Evolutionary conservation across 2,113 vertebrate genomes (phyloP).

Genomic region (Columba janthina): DNA sequence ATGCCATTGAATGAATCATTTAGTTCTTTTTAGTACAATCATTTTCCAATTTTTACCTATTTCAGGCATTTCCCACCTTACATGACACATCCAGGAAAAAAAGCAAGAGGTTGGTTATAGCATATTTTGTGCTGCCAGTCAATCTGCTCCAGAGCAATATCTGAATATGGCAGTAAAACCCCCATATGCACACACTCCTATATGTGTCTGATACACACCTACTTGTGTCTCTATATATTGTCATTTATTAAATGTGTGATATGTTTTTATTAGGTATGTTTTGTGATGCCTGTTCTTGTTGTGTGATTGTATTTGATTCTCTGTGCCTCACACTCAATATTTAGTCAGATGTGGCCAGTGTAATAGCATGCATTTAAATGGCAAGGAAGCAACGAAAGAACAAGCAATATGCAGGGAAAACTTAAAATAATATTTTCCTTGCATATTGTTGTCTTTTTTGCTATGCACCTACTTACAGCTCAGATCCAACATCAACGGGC

Average conservation of each 20-base stretch:
- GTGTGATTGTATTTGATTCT: accelerated
- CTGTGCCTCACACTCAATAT: not conserved
- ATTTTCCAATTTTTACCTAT: not conserved
- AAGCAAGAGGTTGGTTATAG: not conserved
- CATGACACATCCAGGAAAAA: not conserved
- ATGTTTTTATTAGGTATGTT: not conserved
- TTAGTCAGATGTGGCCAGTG: not conserved
- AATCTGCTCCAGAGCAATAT: not conserved
- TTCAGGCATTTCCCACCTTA: not conserved
- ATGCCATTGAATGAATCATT: conserved; percentile 33
- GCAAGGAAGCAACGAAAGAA: not conserved
- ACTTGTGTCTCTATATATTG: too few species aligned
- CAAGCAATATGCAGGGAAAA: not conserved
- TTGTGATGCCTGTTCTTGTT: not conserved
- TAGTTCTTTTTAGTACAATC: conserved; percentile 40
- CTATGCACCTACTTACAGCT: not conserved
- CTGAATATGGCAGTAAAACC: not conserved
- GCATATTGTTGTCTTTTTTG: too few species aligned
- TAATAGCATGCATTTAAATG: not conserved
- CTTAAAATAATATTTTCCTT: not conserved
- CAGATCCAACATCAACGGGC: not conserved
- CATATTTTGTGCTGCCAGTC: not conserved
- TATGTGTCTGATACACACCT: too few species aligned
- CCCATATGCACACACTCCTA: accelerated
- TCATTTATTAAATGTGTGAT: not conserved